Conservation (phyloP, 2,888 invertebrate species). For the Thalpophila matura region DNA sequence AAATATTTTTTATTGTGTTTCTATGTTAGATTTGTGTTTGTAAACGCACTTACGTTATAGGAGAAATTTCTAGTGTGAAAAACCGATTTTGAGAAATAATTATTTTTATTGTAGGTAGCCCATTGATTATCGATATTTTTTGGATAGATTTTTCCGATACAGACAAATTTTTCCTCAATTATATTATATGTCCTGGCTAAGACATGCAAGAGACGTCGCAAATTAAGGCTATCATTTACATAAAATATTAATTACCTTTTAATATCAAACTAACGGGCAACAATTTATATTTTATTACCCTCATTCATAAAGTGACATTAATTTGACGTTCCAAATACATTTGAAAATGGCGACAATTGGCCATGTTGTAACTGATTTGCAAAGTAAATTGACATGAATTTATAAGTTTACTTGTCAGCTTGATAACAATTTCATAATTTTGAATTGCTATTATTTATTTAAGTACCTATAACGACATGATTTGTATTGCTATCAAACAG, state of each 20-base stretch:
- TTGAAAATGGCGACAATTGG: conserved; percentile 20
- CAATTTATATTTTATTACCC: conserved; percentile 33
- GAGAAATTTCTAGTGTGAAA: too few species aligned
- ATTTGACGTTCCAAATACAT: conserved; percentile 41
- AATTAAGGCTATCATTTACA: background rate
- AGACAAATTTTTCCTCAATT: too few species aligned
- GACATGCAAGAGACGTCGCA: background rate
- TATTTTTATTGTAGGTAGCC: too few species aligned
- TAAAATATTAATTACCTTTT: conserved; percentile 26
- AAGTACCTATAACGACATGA: background rate
- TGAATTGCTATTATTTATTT: conserved; percentile 8
- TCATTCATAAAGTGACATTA: conserved; percentile 42
- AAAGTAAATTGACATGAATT: conserved; percentile 14
- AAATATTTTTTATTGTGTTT: too few species aligned
- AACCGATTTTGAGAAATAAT: too few species aligned
- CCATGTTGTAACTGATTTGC: conserved; percentile 31
- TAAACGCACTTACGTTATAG: too few species aligned
- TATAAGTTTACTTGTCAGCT: conserved; percentile 7
- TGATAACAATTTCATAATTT: conserved; percentile 5
- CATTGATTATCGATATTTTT: too few species aligned
- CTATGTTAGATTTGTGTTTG: too few species aligned
- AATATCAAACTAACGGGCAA: conserved; percentile 33
- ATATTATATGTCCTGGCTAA: too few species aligned
- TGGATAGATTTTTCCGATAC: too few species aligned
- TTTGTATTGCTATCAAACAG: too few species aligned